These are phyloP conservation scores for Sinocyclocheilus anophthalmus DNA, from an alignment of 2,113 vertebrate genomes.

Conservation along the genomic window DNA sequence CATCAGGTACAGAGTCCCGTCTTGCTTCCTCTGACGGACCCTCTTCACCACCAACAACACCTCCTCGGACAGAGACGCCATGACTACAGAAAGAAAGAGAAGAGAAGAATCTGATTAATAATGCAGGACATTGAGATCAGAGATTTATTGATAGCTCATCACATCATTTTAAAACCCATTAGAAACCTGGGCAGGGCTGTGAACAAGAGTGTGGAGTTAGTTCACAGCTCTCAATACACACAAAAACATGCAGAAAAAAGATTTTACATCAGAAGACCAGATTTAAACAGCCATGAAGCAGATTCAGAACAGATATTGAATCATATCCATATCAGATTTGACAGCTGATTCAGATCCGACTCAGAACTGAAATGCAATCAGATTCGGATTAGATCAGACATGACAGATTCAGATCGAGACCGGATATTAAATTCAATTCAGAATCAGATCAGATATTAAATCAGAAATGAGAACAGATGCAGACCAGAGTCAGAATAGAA, in stretches of 20 bases:
- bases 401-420: background rate
- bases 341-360: background rate
- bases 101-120: background rate
- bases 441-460: background rate
- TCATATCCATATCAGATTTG: background rate
- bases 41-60: slow-evolving; percentile 94
- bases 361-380: background rate
- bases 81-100: slow-evolving; percentile 61
- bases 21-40: slow-evolving; percentile 97
- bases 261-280: background rate
- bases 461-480: background rate
- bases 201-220: background rate
- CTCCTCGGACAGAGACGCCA: slow-evolving; percentile 97
- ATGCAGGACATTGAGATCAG: background rate
- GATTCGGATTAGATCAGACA: background rate
- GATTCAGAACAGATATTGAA: background rate
- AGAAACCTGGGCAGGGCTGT: background rate
- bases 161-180: background rate
- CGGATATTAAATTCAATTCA: background rate
- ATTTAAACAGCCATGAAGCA: background rate
- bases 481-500: background rate
- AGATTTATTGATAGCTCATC: background rate
- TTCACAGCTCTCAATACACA: background rate
- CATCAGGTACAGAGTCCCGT: slow-evolving; percentile 97
- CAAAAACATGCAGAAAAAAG: background rate